Conservation (phyloP, 2,797 vertebrate species). For the Cyprinodon diabolis region DNA sequence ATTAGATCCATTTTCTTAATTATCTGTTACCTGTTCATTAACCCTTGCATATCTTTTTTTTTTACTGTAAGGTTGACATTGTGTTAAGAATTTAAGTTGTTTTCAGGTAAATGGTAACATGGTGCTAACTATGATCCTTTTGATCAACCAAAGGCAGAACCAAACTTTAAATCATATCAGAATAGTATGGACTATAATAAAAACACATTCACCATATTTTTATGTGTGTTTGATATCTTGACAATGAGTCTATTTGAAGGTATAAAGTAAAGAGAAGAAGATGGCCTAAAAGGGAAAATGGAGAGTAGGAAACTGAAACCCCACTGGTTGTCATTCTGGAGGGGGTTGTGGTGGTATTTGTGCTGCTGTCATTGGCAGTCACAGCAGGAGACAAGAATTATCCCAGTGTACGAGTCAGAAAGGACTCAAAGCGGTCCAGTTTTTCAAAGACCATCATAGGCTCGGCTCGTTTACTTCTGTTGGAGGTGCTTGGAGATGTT, state of each 20-base stretch:
- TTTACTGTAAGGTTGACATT: not conserved
- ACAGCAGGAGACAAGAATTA: not conserved
- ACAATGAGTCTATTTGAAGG: not conserved
- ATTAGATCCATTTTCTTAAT: too few species aligned
- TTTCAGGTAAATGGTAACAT: not conserved
- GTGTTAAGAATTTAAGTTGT: too few species aligned
- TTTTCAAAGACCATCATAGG: not conserved
- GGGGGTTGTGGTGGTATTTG: too few species aligned
- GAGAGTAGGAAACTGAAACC: not conserved
- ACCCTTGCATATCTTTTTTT: not conserved
- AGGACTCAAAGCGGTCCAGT: not conserved
- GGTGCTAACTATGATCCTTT: not conserved
- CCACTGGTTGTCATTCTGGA: not conserved
- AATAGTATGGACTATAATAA: not conserved
- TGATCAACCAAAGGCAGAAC: not conserved
- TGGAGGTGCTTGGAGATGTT: not conserved
- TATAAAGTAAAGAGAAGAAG: not conserved
- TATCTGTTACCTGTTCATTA: not conserved
- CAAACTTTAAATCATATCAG: not conserved
- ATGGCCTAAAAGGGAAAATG: not conserved
- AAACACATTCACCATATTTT: not conserved
- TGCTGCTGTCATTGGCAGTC: rapidly evolving
- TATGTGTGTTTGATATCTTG: not conserved
- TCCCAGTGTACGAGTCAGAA: not conserved
- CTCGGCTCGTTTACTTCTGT: not conserved